These are phyloP conservation scores for Coboldia fuscipes DNA, from an alignment of 1,140 invertebrate genomes.

Conservation along the genomic window DNA sequence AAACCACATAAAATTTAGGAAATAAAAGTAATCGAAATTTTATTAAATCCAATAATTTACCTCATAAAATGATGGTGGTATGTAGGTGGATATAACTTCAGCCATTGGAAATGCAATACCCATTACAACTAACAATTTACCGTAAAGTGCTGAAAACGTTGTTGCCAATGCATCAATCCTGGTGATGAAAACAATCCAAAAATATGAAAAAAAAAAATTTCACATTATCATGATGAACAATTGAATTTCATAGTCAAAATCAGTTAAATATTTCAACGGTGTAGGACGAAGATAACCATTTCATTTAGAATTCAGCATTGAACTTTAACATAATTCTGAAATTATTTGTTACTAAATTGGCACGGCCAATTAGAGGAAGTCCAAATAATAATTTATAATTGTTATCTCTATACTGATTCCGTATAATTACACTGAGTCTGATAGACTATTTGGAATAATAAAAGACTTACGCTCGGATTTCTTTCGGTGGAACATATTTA, in stretches of 20 bases:
- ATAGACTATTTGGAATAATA: too few relatives aligned
- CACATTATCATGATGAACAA: neutral
- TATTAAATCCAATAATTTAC: too few relatives aligned
- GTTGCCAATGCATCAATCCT: slow-evolving; percentile 32
- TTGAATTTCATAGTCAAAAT: too few relatives aligned
- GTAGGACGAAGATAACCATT: too few relatives aligned
- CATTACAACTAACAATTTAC: slow-evolving; percentile 84
- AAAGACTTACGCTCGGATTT: slow-evolving; percentile 6
- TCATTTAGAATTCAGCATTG: too few relatives aligned
- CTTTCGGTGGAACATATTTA: slow-evolving; percentile 10
- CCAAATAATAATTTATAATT: neutral
- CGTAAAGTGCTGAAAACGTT: slow-evolving; percentile 76
- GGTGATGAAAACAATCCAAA: slow-evolving; percentile 10
- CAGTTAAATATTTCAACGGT: too few relatives aligned
- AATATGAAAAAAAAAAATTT: slow-evolving; percentile 3
- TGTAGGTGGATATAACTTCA: slow-evolving; percentile 77
- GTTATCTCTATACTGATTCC: neutral
- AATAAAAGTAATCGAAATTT: too few relatives aligned
- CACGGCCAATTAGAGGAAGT: neutral
- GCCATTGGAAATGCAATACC: slow-evolving; percentile 84
- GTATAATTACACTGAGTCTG: slow-evolving; percentile 1
- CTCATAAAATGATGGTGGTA: slow-evolving; percentile 76
- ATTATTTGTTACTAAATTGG: neutral
- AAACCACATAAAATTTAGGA: too few relatives aligned
- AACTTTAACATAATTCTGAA: too few relatives aligned